Evolutionary conservation across 2,113 vertebrate genomes (phyloP), one percentile per base, ranked within the genome.

Genomic region (Globicephala melas): DNA sequence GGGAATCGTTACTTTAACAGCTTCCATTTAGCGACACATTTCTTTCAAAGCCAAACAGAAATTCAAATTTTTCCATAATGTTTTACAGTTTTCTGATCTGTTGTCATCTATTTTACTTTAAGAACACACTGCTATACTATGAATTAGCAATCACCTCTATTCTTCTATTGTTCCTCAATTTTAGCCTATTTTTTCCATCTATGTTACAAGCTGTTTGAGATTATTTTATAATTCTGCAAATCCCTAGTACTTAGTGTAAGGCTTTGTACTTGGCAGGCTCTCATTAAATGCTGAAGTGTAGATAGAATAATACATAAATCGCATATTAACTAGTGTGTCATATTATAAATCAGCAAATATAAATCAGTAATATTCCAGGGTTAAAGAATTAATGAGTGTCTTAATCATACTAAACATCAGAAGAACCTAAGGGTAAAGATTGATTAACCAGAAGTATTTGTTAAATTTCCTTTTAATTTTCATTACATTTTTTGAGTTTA

Each of bases 391-490:
- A 85, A 65, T 85, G 50, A 86, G 3, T 80, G 11, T 74, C 21
- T 47, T 92, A 95, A 68, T 88, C 55, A 85, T 74, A 87, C 14
- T 62, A 71, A 97, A 76, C 15, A 21, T 28, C 41, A 88, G 47
- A 65, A 96, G 74, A 94, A 90, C 18, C 17, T 95, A 44, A 96
- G 53, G 26, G 53, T 63, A 67, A 91, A 95, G 62, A 89, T 47
- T 20, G 74, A 67, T 62, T 86, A 89, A 74, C 28, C 20, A 55
- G 44, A 92, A 94, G 15, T 92, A 84, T 70, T 53, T 91, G 23
- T 67, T 95, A 74, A 93, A 81, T 92, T 86, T 96, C 53, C 80
- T 92, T 84, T 23, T 58, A 86, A 83, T 92, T 96, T 92, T 87
- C 23, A 58, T 85, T 89, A 85, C 1, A 50, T 55, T 94, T 88